Evolutionary conservation across 2,797 vertebrate species (phyloP).

Genomic region (Hypotaenidia okinawae): DNA sequence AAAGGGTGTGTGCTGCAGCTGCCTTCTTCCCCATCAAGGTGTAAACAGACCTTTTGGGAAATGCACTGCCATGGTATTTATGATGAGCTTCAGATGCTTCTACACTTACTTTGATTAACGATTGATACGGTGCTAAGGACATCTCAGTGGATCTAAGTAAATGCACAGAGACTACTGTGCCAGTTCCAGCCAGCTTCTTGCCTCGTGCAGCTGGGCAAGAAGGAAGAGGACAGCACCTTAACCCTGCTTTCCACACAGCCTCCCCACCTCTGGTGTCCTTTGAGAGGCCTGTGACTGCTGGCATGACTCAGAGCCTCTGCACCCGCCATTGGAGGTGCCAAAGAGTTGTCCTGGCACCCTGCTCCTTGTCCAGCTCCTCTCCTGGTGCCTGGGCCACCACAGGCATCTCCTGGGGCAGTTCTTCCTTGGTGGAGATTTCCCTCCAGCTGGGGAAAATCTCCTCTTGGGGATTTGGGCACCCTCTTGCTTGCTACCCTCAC

Average conservation of each 20-base stretch:
- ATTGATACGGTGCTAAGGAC: not conserved
- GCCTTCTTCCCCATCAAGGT: not conserved
- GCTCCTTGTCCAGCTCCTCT: not conserved
- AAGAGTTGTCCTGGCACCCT: not conserved
- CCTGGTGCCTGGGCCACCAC: not conserved
- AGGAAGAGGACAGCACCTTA: not conserved
- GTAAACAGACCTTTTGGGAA: not conserved
- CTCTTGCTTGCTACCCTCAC: not conserved
- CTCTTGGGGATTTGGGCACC: not conserved
- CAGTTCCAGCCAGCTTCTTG: not conserved
- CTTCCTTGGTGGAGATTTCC: not conserved
- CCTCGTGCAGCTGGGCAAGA: not conserved
- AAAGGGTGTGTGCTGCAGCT: not conserved
- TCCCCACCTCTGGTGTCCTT: not conserved
- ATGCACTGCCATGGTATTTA: not conserved
- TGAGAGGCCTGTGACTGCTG: accelerated
- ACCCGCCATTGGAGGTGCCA: not conserved
- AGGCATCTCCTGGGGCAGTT: not conserved
- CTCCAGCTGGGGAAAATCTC: not conserved
- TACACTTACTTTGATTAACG: not conserved
- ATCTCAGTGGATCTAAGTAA: not conserved
- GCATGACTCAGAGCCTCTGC: not conserved
- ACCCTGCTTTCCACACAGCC: not conserved
- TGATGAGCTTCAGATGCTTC: not conserved
- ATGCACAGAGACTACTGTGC: not conserved